A percentile compares a stretch with the other conserved stretches of the same genome.
phyloP scores from a whole-genome alignment of 1,140 invertebrate genomes.

The Tenebrio molitor region DNA sequence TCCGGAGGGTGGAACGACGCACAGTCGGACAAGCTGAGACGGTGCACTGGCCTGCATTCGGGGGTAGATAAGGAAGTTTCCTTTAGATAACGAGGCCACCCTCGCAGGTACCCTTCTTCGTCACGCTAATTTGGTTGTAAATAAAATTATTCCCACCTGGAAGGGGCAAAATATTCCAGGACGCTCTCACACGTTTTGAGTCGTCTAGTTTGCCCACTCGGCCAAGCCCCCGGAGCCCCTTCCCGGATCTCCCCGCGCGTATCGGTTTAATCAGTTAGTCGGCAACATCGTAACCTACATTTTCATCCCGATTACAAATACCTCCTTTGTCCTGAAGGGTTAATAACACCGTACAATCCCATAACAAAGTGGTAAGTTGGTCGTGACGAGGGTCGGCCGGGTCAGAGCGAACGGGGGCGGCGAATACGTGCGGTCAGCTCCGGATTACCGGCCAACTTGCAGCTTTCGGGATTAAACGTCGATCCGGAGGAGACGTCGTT shows the following conservation, averaged over 20 bases:
- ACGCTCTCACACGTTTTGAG: too few relatives aligned
- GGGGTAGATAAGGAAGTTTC: background rate
- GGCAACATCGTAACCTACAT: slow-evolving; percentile 33
- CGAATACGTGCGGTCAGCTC: slow-evolving; percentile 32
- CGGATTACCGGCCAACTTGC: slow-evolving; percentile 27
- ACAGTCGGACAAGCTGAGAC: background rate
- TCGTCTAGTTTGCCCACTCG: background rate
- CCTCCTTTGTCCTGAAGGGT: slow-evolving; percentile 38
- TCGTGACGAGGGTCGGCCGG: slow-evolving; percentile 23
- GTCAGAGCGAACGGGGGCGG: slow-evolving; percentile 14
- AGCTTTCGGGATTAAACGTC: slow-evolving; percentile 18
- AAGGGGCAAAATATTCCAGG: too few relatives aligned
- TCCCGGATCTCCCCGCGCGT: background rate
- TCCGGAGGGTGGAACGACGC: background rate
- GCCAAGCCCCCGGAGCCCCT: background rate
- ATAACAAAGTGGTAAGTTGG: slow-evolving; percentile 39
- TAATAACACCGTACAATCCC: slow-evolving; percentile 36
- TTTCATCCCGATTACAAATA: slow-evolving; percentile 34
- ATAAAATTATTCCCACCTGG: too few relatives aligned
- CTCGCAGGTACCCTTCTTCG: too few relatives aligned
- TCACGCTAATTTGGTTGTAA: too few relatives aligned
- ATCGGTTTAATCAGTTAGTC: slow-evolving; percentile 33
- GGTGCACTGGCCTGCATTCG: slow-evolving; percentile 21
- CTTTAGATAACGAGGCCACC: background rate
- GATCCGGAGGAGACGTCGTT: background rate